phyloP scores from a whole-genome alignment of 2,113 vertebrate genomes.

The Perca schrenkii region DNA sequence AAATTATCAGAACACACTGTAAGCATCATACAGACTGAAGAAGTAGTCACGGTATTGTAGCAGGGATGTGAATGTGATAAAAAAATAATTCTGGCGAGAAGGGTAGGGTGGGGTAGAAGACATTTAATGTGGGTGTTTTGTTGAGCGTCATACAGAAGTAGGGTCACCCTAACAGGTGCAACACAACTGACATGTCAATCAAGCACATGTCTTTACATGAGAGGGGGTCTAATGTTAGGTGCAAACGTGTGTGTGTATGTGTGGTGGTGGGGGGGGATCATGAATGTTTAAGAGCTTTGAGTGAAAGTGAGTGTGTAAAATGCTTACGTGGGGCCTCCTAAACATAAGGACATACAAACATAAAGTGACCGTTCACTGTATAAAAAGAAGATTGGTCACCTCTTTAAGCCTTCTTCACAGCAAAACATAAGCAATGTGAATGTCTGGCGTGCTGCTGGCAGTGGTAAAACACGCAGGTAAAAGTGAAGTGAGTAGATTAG shows the following conservation, averaged over 20 bases:
- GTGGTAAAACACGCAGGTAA: conserved; percentile 12
- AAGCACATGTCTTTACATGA: not conserved
- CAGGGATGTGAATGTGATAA: not conserved
- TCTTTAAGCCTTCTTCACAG: not conserved
- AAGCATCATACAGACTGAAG: not conserved
- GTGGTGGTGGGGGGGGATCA: not conserved
- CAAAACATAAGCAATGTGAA: not conserved
- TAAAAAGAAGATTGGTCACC: not conserved
- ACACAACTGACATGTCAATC: not conserved
- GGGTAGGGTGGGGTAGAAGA: too few relatives aligned
- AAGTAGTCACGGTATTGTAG: not conserved
- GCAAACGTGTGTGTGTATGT: not conserved
- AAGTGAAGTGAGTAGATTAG: conserved; percentile 29
- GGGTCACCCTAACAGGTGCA: not conserved
- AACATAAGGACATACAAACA: not conserved
- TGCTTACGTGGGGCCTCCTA: not conserved
- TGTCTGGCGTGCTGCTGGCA: conserved; percentile 26
- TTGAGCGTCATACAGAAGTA: too few relatives aligned
- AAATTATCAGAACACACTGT: not conserved
- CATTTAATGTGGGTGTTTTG: not conserved
- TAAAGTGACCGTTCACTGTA: not conserved
- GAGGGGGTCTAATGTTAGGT: not conserved
- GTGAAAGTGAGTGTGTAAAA: not conserved
- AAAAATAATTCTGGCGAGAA: not conserved
- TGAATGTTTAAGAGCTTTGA: not conserved